Evolutionary conservation across 2,113 vertebrate genomes (phyloP).

Genomic region (Ifrita kowaldi): DNA sequence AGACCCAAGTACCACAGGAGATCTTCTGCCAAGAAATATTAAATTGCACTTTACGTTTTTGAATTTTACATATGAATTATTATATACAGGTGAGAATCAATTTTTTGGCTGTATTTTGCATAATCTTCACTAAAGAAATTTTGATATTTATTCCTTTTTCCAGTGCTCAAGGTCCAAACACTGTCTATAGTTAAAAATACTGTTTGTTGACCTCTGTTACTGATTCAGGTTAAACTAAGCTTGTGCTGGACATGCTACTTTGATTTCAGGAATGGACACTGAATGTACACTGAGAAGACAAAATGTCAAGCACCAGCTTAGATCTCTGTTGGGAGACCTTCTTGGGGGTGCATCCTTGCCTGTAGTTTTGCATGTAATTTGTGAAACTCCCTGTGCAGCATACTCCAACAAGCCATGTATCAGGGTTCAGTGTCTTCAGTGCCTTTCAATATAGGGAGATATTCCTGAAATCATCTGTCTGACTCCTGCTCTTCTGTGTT

Average conservation of each 20-base stretch:
- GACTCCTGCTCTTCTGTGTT: neutral
- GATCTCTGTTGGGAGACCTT: neutral
- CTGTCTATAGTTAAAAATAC: neutral
- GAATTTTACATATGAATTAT: neutral
- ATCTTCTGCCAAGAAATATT: neutral
- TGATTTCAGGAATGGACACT: neutral
- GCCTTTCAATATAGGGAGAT: neutral
- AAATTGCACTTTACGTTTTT: neutral
- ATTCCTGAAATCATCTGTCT: neutral
- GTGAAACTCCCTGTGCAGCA: neutral
- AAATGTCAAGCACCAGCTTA: neutral
- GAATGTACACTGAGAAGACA: neutral
- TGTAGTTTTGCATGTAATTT: neutral
- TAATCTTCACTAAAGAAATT: neutral
- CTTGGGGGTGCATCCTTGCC: neutral
- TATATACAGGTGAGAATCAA: neutral
- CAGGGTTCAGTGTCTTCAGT: neutral
- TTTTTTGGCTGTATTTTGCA: neutral
- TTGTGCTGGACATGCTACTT: neutral
- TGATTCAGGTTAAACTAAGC: neutral
- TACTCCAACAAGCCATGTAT: neutral
- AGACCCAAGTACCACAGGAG: neutral
- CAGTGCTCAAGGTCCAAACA: neutral
- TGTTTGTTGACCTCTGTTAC: neutral
- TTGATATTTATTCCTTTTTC: neutral